These are phyloP conservation scores for Cladorhizidae sp. DNA, from an alignment of 37 sponge, comb jelly and placozoan genomes.

Conservation along the genomic window DNA sequence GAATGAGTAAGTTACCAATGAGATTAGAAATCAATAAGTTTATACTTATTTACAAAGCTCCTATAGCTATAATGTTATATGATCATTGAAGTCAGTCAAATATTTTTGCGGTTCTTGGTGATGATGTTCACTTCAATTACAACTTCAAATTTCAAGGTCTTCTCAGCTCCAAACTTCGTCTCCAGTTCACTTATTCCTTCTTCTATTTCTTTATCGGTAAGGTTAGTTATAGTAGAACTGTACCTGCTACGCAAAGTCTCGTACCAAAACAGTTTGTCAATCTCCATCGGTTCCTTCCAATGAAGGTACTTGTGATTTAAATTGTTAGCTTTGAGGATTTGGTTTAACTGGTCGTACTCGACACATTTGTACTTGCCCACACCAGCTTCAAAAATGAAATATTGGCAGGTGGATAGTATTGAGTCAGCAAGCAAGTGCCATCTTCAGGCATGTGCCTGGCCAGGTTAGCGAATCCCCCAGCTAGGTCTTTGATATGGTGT, in stretches of 20 bases:
- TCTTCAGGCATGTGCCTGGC: constrained; percentile 9
- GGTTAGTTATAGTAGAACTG: neutral
- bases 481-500: constrained; percentile 5
- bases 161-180: neutral
- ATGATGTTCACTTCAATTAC: neutral
- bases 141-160: neutral
- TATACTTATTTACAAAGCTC: too few species aligned
- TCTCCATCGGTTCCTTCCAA: neutral
- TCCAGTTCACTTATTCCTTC: constrained; percentile 10
- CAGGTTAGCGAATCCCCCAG: neutral
- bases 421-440: constrained; percentile 1
- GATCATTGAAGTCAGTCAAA: too few species aligned
- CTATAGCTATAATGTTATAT: too few species aligned
- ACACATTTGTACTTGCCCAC: neutral
- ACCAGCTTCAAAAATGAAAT: neutral
- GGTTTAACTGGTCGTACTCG: neutral
- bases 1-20: too few species aligned
- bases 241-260: neutral
- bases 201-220: neutral
- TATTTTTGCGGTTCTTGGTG: too few species aligned
- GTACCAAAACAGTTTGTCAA: neutral
- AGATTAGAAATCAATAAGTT: too few species aligned
- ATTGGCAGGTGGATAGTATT: neutral
- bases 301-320: neutral
- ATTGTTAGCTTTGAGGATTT: neutral